Evolutionary conservation across 2,113 vertebrate species (phyloP).

Genomic region (Ploceus nigricollis): DNA sequence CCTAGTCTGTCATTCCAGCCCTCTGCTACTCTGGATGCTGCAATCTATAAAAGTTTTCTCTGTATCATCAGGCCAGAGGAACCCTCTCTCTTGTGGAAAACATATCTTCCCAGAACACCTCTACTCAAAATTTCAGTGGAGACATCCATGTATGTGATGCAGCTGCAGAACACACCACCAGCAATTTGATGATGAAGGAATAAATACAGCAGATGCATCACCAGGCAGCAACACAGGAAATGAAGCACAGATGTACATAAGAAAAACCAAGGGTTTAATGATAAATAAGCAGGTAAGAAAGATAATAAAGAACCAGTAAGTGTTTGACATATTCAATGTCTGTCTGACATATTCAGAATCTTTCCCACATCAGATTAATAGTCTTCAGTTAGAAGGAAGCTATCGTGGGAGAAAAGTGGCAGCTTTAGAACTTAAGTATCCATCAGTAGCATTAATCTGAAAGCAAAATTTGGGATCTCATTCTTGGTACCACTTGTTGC

Average conservation of each 20-base stretch:
- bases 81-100: background rate
- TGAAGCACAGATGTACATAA: background rate
- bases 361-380: background rate
- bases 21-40: background rate
- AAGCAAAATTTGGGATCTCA: background rate
- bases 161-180: background rate
- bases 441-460: background rate
- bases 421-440: background rate
- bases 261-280: background rate
- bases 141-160: rapidly evolving
- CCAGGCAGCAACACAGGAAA: background rate
- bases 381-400: background rate
- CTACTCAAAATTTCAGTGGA: background rate
- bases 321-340: background rate
- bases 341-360: background rate
- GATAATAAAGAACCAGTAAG: background rate
- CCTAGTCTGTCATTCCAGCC: background rate
- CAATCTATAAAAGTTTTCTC: background rate
- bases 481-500: background rate
- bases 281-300: constrained; percentile 4
- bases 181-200: background rate
- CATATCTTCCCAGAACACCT: background rate
- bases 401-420: background rate
- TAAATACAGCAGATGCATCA: background rate
- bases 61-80: background rate